Evolutionary conservation across 1,140 invertebrate genomes (phyloP).

Genomic region (Harlomillsia oculata): DNA sequence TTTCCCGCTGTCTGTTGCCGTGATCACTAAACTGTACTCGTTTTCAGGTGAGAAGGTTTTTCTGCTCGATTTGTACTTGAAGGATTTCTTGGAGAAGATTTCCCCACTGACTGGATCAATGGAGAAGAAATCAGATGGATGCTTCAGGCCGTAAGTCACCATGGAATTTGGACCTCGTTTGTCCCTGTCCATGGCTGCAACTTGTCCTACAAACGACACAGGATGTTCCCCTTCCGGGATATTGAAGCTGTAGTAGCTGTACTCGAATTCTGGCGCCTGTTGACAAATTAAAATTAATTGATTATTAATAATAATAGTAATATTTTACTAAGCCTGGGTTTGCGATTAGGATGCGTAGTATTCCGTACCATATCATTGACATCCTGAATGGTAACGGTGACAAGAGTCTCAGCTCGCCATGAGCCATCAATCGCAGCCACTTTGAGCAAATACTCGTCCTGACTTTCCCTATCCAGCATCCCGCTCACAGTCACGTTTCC

Average conservation of each 20-base stretch:
- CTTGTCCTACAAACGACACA: slow-evolving; percentile 74
- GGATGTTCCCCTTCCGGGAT: slow-evolving; percentile 72
- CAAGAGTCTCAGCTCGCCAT: slow-evolving; percentile 74
- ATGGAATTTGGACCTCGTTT: slow-evolving; percentile 89
- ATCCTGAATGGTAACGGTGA: slow-evolving; percentile 88
- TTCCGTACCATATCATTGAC: slow-evolving; percentile 66
- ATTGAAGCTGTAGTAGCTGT: slow-evolving; percentile 77
- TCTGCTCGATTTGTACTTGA: slow-evolving; percentile 69
- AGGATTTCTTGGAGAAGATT: slow-evolving; percentile 69
- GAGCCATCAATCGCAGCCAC: slow-evolving; percentile 77
- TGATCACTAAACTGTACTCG: slow-evolving; percentile 67
- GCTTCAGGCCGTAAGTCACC: slow-evolving; percentile 79
- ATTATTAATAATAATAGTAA: not conserved
- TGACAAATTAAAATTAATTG: slow-evolving; percentile 39
- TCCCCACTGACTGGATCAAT: slow-evolving; percentile 83
- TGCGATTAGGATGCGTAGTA: slow-evolving; percentile 6
- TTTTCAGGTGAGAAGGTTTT: slow-evolving; percentile 68
- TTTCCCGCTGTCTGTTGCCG: slow-evolving; percentile 81
- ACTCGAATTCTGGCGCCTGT: slow-evolving; percentile 71
- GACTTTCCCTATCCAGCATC: slow-evolving; percentile 71
- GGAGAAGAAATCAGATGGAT: slow-evolving; percentile 80
- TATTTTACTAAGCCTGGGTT: not conserved
- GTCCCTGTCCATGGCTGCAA: slow-evolving; percentile 75
- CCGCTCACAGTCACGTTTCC: slow-evolving; percentile 86
- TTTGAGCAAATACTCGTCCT: slow-evolving; percentile 82